Evolutionary conservation across 2,797 vertebrate species (phyloP).

Genomic region (Spizella passerina): DNA sequence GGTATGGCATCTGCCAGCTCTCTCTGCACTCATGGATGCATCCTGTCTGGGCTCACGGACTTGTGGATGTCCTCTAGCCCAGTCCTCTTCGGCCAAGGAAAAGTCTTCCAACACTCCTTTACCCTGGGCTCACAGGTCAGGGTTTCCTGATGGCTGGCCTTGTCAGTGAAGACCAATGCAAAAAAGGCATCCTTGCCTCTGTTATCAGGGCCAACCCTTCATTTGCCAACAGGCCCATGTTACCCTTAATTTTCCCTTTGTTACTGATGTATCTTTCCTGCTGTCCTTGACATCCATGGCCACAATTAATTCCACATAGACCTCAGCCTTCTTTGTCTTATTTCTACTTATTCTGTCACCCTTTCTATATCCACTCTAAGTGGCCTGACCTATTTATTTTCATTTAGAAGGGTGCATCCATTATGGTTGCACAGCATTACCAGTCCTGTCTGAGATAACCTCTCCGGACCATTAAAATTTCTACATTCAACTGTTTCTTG

Average conservation of each 20-base stretch:
- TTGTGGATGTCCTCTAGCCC: neutral
- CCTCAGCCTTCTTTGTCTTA: neutral
- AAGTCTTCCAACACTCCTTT: neutral
- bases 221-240: neutral
- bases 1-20: neutral
- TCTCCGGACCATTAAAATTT: neutral
- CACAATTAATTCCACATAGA: neutral
- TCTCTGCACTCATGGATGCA: neutral
- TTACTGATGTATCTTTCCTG: neutral
- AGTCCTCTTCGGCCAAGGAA: neutral
- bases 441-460: neutral
- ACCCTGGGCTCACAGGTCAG: neutral
- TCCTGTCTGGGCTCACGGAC: neutral
- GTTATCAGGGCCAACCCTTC: neutral
- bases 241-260: neutral
- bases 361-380: neutral
- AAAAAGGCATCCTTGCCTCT: neutral
- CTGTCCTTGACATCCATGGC: neutral
- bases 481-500: neutral
- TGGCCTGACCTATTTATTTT: neutral
- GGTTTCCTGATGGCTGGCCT: neutral
- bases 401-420: neutral
- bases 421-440: neutral
- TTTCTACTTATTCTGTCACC: neutral
- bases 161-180: neutral